Evolutionary conservation across 2,113 vertebrate genomes (phyloP).

Genomic region (Ginglymostoma cirratum): DNA sequence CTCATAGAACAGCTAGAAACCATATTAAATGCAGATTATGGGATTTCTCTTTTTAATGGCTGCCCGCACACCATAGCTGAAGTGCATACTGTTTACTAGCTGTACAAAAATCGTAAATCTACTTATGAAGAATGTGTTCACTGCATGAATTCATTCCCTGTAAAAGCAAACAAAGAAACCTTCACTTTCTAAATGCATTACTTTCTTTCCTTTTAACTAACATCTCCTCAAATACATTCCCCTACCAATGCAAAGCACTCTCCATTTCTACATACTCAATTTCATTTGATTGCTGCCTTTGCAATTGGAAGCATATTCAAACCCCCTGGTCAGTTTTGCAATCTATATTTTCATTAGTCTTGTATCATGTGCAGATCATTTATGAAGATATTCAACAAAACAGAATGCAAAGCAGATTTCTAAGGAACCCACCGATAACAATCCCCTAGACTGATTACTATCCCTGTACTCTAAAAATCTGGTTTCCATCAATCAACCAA

Average conservation of each 20-base stretch:
- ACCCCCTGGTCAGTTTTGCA: not conserved
- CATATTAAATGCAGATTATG: not conserved
- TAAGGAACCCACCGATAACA: not conserved
- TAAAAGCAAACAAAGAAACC: no score
- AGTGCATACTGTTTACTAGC: no score
- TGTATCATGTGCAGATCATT: not conserved
- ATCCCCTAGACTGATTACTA: not conserved
- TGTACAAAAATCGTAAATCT: no score
- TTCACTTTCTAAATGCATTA: not conserved
- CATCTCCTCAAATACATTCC: not conserved
- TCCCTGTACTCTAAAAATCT: not conserved
- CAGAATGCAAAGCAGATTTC: not conserved
- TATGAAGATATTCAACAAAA: not conserved
- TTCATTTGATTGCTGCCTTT: not conserved
- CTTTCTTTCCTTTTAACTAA: not conserved
- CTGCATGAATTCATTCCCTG: no score
- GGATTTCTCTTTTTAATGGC: no score
- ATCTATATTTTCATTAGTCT: not conserved
- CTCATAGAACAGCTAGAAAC: not conserved
- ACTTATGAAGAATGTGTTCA: no score
- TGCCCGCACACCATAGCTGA: no score
- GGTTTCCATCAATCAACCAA: not conserved
- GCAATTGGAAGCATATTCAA: not conserved
- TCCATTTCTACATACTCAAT: not conserved
- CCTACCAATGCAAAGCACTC: not conserved